These are phyloP conservation scores for Xanthia togata DNA, from an alignment of 2,888 invertebrate species.

Conservation along the genomic window DNA sequence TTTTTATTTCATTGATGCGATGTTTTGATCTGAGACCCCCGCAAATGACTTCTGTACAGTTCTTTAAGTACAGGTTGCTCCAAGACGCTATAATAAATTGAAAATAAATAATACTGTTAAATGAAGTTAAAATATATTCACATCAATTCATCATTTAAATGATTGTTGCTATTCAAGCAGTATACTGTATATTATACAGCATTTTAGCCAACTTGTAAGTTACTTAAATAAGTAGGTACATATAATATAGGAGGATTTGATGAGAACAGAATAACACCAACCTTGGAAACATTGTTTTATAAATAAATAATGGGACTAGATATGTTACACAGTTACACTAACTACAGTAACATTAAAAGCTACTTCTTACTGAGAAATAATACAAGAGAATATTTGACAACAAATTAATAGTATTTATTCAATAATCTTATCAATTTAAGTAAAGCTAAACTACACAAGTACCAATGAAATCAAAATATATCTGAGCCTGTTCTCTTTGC, in stretches of 20 bases:
- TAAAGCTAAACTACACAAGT: constrained; percentile 66
- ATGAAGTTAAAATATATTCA: too few species aligned
- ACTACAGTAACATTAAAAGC: background rate
- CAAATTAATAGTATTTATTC: constrained; percentile 64
- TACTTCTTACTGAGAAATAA: constrained; percentile 5
- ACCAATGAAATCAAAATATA: constrained; percentile 90
- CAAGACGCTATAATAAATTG: too few species aligned
- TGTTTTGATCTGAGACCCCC: too few species aligned
- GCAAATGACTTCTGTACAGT: too few species aligned
- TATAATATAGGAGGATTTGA: background rate
- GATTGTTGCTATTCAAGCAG: too few species aligned
- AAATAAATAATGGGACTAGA: background rate
- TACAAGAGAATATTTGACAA: constrained; percentile 17
- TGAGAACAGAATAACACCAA: background rate
- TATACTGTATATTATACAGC: background rate
- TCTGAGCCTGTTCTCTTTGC: constrained; percentile 95
- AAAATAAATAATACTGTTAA: too few species aligned
- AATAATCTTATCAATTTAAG: constrained; percentile 67
- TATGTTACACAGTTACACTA: background rate
- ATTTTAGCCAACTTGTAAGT: background rate
- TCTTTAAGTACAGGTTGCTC: too few species aligned
- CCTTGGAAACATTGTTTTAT: background rate
- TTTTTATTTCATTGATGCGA: too few species aligned
- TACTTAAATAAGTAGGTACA: too few species aligned
- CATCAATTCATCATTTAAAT: too few species aligned